Evolutionary conservation across 1,140 invertebrate genomes (phyloP).

Genomic region (Zaprionus taronus): DNA sequence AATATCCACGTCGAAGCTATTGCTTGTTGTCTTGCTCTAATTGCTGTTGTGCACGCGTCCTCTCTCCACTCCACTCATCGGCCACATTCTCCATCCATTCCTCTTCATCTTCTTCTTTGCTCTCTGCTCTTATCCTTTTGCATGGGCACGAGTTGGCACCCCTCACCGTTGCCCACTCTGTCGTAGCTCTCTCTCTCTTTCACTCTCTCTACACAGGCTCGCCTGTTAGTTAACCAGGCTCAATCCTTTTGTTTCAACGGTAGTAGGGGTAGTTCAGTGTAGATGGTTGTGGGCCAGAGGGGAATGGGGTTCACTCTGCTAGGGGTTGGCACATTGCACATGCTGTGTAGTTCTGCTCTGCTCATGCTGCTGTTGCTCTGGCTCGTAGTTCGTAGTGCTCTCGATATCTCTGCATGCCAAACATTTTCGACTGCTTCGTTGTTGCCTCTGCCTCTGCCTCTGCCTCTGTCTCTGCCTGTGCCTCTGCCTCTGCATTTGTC

Average conservation of each 20-base stretch:
- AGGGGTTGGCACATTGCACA: constrained; percentile 45
- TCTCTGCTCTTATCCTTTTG: constrained; percentile 1
- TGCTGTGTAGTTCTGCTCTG: constrained; percentile 42
- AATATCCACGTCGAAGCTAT: neutral
- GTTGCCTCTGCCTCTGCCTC: neutral
- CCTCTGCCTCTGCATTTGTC: neutral
- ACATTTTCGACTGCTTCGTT: constrained; percentile 51
- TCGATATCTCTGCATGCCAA: constrained; percentile 70
- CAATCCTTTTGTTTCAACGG: constrained; percentile 56
- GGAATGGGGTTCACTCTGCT: neutral
- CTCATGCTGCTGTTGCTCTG: neutral
- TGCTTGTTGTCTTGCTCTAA: constrained; percentile 70
- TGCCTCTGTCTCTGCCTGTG: no score
- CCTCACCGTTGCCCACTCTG: constrained; percentile 14
- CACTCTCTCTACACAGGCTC: constrained; percentile 11
- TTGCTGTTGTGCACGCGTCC: constrained; percentile 54
- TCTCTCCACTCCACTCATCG: constrained; percentile 18
- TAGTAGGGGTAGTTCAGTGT: constrained; percentile 3
- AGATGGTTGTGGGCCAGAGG: constrained; percentile 19
- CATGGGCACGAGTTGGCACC: constrained; percentile 16
- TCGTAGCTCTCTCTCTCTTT: neutral
- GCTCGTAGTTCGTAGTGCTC: constrained; percentile 50
- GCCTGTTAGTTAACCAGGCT: constrained; percentile 31
- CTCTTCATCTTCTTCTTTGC: neutral
- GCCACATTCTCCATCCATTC: neutral